Percentiles rank a stretch among this genome's conserved stretches.
phyloP scores from a whole-genome alignment of 53 echinoderm and acorn worm genomes.

The Luidia sarsii region DNA sequence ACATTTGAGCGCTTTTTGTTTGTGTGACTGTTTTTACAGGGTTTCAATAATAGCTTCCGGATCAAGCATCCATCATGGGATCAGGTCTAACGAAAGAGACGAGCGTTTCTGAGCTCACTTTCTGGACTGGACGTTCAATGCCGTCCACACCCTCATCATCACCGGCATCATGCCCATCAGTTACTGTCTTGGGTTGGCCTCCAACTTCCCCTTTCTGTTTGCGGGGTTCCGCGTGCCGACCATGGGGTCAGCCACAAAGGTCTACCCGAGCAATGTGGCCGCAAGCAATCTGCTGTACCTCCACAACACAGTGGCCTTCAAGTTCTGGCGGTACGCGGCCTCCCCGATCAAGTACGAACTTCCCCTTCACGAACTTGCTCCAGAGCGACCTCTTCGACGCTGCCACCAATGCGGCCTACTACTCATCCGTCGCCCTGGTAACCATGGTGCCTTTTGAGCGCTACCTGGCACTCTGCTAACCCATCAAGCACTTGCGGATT shows the following conservation, averaged over 20 bases:
- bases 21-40: too few relatives aligned
- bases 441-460: slow-evolving; percentile 59
- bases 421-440: slow-evolving; percentile 45
- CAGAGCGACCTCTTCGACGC: neutral
- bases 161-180: slow-evolving; percentile 57
- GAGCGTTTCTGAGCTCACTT: neutral
- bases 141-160: slow-evolving; percentile 13
- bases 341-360: slow-evolving; percentile 11
- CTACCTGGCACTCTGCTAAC: slow-evolving; percentile 62
- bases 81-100: too few relatives aligned
- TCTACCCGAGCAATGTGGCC: slow-evolving; percentile 56
- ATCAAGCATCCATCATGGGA: too few relatives aligned
- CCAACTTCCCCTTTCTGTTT: slow-evolving; percentile 51
- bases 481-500: slow-evolving; percentile 49
- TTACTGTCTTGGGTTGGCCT: slow-evolving; percentile 32
- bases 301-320: neutral
- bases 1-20: too few relatives aligned
- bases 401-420: slow-evolving; percentile 3
- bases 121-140: neutral
- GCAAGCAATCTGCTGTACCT: slow-evolving; percentile 55
- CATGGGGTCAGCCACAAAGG: slow-evolving; percentile 60
- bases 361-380: neutral
- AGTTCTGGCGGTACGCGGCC: neutral
- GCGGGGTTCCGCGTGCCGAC: slow-evolving; percentile 50
- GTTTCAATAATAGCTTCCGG: too few relatives aligned